Evolutionary conservation across 2,888 invertebrate genomes (phyloP).

Genomic region (Drosophila kuntzei): DNA sequence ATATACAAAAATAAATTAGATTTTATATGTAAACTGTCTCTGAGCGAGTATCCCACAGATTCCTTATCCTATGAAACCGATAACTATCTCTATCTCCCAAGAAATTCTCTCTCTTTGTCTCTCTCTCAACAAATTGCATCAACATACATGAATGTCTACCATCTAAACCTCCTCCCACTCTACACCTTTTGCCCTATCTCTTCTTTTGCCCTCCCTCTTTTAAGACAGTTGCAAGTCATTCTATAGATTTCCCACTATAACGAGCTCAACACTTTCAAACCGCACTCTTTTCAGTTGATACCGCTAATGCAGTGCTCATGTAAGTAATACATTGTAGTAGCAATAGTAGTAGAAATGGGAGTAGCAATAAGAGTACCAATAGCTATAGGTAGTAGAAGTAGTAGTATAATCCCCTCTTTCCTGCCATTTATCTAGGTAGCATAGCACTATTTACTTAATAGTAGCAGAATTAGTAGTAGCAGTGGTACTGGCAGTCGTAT

Average conservation of each 20-base stretch:
- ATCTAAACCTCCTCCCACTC: neutral
- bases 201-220: neutral
- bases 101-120: too few relatives aligned
- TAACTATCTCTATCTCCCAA: too few relatives aligned
- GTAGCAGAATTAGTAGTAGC: neutral
- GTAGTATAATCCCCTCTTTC: neutral
- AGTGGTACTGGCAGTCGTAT: neutral
- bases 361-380: neutral
- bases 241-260: constrained; percentile 16
- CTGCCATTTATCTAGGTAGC: neutral
- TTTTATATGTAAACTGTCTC: too few relatives aligned
- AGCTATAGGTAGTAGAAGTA: neutral
- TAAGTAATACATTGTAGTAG: constrained; percentile 24
- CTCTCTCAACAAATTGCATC: neutral
- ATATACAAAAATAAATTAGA: too few relatives aligned
- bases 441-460: neutral
- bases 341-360: neutral
- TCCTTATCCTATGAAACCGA: too few relatives aligned
- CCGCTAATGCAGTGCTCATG: constrained; percentile 47
- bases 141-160: neutral
- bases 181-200: too few relatives aligned
- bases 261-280: constrained; percentile 35
- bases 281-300: constrained; percentile 23
- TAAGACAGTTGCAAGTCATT: neutral
- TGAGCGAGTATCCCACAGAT: too few relatives aligned